Percentiles rank a stretch among this genome's conserved stretches.
Evolutionary conservation across 2,797 vertebrate genomes (phyloP).

Genomic region (Typhlichthys eigenmanni): DNA sequence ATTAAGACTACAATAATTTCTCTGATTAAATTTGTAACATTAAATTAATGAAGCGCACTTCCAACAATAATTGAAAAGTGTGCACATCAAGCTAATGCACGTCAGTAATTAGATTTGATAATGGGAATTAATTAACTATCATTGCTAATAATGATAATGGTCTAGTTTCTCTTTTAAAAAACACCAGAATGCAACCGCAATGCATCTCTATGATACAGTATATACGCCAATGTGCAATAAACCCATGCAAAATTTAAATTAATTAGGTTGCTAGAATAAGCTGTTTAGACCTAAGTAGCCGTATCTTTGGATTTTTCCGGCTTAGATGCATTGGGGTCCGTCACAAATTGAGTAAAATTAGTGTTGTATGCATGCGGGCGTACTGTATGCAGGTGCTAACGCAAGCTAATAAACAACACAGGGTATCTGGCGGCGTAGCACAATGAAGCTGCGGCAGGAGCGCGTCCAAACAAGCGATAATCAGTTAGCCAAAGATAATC

Average conservation of each 20-base stretch:
- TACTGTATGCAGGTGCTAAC: too few species aligned
- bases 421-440: too few species aligned
- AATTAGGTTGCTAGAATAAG: neutral
- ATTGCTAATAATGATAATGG: constrained; percentile 59
- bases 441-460: too few species aligned
- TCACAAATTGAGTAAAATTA: too few species aligned
- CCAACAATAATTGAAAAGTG: constrained; percentile 71
- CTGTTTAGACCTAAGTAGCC: neutral
- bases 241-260: neutral
- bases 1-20: constrained; percentile 68
- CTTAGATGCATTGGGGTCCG: too few species aligned
- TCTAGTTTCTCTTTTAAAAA: constrained; percentile 49
- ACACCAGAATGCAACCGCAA: constrained; percentile 7
- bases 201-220: neutral
- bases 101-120: constrained; percentile 65
- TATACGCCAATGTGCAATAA: neutral
- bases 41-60: constrained; percentile 67
- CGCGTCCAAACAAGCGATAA: too few species aligned
- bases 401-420: too few species aligned
- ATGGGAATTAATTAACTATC: constrained; percentile 65
- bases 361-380: too few species aligned
- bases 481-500: too few species aligned
- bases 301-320: too few species aligned
- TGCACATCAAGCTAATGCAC: constrained; percentile 67
- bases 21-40: constrained; percentile 68